Evolutionary conservation across 1,140 invertebrate species (phyloP).

Genomic region (Grapholita molesta): DNA sequence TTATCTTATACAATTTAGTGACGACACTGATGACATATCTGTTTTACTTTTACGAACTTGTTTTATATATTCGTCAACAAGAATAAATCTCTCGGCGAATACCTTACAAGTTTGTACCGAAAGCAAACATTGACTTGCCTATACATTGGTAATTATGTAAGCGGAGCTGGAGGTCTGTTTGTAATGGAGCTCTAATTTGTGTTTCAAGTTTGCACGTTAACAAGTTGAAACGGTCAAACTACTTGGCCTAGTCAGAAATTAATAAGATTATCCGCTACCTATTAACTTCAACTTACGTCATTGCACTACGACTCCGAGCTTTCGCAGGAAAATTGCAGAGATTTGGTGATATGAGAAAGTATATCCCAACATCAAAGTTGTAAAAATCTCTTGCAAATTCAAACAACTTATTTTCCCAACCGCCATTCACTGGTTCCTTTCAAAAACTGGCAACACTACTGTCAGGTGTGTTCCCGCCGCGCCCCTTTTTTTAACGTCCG

Average conservation of each 20-base stretch:
- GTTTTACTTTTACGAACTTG: neutral
- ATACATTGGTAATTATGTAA: neutral
- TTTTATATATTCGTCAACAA: constrained; percentile 1
- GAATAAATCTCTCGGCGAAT: neutral
- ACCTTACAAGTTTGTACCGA: neutral
- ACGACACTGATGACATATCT: neutral
- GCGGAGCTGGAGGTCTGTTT: neutral
- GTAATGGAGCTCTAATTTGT: neutral
- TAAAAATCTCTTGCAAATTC: constrained; percentile 52
- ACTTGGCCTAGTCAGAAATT: constrained; percentile 3
- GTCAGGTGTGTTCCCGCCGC: constrained; percentile 75
- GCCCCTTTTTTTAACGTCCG: constrained; percentile 76
- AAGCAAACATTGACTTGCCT: neutral
- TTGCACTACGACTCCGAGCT: too few relatives aligned
- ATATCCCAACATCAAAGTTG: neutral
- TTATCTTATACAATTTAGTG: constrained; percentile 4
- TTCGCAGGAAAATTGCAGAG: neutral
- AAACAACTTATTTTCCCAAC: constrained; percentile 51
- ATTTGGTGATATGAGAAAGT: constrained; percentile 8
- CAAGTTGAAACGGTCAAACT: constrained; percentile 12
- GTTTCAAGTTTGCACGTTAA: constrained; percentile 12
- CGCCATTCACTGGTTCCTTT: constrained; percentile 69
- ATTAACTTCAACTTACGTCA: neutral
- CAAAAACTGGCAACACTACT: constrained; percentile 75
- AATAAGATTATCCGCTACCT: neutral